phyloP scores from a whole-genome alignment of 2,797 vertebrate species.

The Enoplosus armatus region DNA sequence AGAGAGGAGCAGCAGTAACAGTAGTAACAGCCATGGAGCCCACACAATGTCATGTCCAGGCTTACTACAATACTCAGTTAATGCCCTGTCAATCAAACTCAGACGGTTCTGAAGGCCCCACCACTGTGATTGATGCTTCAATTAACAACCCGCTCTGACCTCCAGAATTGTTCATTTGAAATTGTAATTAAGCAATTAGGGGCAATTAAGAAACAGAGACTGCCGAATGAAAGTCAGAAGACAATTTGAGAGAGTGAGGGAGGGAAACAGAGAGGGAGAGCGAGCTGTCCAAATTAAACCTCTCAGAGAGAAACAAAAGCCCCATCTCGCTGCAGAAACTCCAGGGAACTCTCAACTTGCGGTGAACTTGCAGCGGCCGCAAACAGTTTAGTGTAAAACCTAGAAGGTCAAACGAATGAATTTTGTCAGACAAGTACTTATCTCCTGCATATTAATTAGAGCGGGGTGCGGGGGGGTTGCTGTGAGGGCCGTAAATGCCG shows the following conservation, averaged over 20 bases:
- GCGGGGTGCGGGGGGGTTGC: conserved; percentile 59
- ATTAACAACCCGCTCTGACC: conserved; percentile 86
- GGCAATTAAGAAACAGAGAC: conserved; percentile 87
- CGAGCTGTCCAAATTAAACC: conserved; percentile 71
- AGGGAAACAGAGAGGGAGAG: conserved; percentile 57
- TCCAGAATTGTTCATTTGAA: conserved; percentile 89
- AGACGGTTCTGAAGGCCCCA: conserved; percentile 77
- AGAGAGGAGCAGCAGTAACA: conserved; percentile 50
- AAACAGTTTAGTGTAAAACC: conserved; percentile 82
- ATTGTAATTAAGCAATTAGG: conserved; percentile 89
- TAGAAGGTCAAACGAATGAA: conserved; percentile 85
- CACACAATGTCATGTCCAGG: conserved; percentile 82
- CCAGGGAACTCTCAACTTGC: conserved; percentile 74
- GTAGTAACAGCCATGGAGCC: conserved; percentile 61
- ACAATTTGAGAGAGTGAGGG: conserved; percentile 79
- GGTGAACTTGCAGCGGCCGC: conserved; percentile 75
- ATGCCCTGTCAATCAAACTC: conserved; percentile 85
- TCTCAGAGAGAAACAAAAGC: conserved; percentile 69
- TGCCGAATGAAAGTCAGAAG: conserved; percentile 84
- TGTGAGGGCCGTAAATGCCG: conserved; percentile 80
- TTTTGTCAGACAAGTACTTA: conserved; percentile 86
- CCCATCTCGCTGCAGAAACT: conserved; percentile 64
- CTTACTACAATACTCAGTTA: conserved; percentile 79
- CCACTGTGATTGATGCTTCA: conserved; percentile 88
- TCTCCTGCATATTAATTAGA: conserved; percentile 87